These are phyloP conservation scores for Elaphurus davidianus DNA, from an alignment of 2,113 vertebrate species.

Conservation along the genomic window DNA sequence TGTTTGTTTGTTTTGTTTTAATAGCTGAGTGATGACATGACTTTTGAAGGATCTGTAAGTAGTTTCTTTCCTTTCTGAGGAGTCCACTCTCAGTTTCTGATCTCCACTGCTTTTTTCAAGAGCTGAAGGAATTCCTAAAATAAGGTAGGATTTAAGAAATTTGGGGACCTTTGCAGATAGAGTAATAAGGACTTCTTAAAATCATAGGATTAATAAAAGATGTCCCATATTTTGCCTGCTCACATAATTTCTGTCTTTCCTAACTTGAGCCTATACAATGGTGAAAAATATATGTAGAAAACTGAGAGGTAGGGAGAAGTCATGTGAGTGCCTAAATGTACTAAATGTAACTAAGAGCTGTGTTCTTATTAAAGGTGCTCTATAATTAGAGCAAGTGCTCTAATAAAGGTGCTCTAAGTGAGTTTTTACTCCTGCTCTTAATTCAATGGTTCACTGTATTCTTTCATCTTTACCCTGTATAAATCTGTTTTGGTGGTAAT, in stretches of 20 bases:
- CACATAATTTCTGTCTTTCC: not conserved
- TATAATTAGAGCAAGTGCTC: not conserved
- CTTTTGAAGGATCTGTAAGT: not conserved
- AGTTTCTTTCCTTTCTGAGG: not conserved
- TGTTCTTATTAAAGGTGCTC: not conserved
- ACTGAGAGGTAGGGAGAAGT: not conserved
- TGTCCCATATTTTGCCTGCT: not conserved
- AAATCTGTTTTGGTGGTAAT: not conserved
- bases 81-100: not conserved
- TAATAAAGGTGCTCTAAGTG: not conserved
- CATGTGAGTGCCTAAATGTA: not conserved
- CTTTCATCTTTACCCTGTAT: not conserved
- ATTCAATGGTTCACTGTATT: not conserved
- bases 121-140: constrained; percentile 23
- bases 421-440: not conserved
- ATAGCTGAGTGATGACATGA: not conserved
- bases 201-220: not conserved
- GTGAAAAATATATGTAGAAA: not conserved
- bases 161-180: not conserved
- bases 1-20: not conserved
- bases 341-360: not conserved
- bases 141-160: not conserved
- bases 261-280: not conserved
- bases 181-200: not conserved
- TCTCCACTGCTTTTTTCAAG: not conserved